A percentile compares a stretch with the other conserved stretches of the same genome.
phyloP scores from a whole-genome alignment of 35 echinoderm and acorn worm species.

The Chiridota heheva region DNA sequence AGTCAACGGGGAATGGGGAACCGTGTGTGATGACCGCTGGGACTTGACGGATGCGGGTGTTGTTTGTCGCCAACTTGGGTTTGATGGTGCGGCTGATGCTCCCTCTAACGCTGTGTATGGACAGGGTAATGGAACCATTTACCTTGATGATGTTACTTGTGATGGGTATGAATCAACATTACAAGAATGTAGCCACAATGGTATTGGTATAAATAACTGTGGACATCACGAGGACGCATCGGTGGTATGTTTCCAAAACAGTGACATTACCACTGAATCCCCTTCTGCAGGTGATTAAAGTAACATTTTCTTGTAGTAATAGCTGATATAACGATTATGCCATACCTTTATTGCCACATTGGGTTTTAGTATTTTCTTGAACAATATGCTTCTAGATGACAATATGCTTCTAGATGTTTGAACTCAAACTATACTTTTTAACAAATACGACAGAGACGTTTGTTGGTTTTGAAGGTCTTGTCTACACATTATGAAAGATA shows the following conservation, averaged over 20 bases:
- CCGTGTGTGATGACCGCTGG: constrained; percentile 40
- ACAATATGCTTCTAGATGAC: too few species aligned
- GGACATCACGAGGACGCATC: not conserved
- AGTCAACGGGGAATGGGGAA: constrained; percentile 27
- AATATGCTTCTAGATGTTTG: too few species aligned
- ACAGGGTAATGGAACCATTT: constrained; percentile 13
- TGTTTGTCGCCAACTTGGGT: constrained; percentile 31
- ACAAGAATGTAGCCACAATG: not conserved
- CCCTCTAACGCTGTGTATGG: not conserved
- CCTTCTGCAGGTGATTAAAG: not conserved
- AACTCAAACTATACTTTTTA: too few species aligned
- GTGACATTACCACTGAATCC: too few species aligned
- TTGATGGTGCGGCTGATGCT: not conserved
- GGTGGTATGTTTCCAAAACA: not conserved
- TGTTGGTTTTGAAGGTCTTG: too few species aligned
- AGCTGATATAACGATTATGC: too few species aligned
- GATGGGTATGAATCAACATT: constrained; percentile 2
- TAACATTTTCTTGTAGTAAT: too few species aligned
- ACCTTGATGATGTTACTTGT: constrained; percentile 17
- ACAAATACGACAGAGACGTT: too few species aligned
- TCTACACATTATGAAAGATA: too few species aligned
- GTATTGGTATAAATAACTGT: not conserved
- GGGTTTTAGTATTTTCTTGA: too few species aligned
- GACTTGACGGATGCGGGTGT: constrained; percentile 24
- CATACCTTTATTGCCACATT: too few species aligned